Base-by-base conservation (phyloP, 2,797 vertebrate species). In the Lacerta bilineata region DNA sequence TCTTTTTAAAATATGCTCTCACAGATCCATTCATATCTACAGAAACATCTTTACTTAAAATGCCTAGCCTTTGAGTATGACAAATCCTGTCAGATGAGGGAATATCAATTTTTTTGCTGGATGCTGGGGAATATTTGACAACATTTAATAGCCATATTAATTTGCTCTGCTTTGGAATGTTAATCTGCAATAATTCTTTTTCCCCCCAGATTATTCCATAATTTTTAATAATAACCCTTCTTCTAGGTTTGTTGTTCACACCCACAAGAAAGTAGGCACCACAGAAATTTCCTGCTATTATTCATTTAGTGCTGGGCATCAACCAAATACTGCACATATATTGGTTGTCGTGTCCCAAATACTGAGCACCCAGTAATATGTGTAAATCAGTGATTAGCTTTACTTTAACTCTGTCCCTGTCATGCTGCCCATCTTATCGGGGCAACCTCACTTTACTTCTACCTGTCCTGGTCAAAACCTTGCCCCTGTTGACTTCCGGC, bases 211-310 rank as follows among this genome's bases (percentile, higher is more conserved):
- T 2, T 33, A 46, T 89, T 93, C 93, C 41, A 88, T 17, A 83
- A 85, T 90, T 87, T 93, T 91, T 90, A 87, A 50, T 77, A 88
- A 85, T 90, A 94, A 87, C 78, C 33, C 85, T 91, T 91, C 90
- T 89, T 72, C 64, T 93, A 76, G 88, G 85, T 55, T 90, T 29
- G 25, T 74, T 93, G 84, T 85, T 91, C 55, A 85, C 64, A 83
- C 25, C 71, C 68, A 89, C 5, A 0, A 89, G 82, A 93, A 94
- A 85, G 39, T 66, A 64, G 72, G 76, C 4, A 15, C 61, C 68
- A 36, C 82, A 74, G 23, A 92, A 90, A 23, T 41, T 80, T 5
- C 66, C 87, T 90, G 79, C 59, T 27, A 18, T 27, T 84, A 43
- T 41, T 87, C 88, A 43, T 79, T 88, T 55, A 59, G 88, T 83